Conservation (phyloP, 2,797 vertebrate species). For the Siniperca scherzeri region DNA sequence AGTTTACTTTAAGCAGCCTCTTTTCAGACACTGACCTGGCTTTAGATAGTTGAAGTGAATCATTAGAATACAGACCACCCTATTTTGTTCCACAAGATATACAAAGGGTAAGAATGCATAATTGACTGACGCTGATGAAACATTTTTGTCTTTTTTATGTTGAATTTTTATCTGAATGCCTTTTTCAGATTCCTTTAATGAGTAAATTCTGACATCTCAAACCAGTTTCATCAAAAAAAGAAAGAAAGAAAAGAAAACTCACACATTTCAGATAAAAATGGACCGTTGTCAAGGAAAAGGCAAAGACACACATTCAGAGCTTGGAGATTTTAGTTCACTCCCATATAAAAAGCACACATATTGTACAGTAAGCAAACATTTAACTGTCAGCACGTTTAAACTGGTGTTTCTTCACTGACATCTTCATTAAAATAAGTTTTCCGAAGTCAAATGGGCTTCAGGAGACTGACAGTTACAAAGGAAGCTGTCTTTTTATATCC, state of each 20-base stretch:
- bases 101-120: not conserved
- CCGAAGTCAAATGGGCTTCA: slow-evolving; percentile 39
- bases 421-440: slow-evolving; percentile 41
- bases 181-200: not conserved
- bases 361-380: slow-evolving; percentile 67
- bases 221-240: not conserved
- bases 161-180: not conserved
- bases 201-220: not conserved
- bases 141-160: not conserved
- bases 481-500: slow-evolving; percentile 42
- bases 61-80: not conserved
- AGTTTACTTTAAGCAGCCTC: not conserved
- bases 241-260: not conserved
- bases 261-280: not conserved
- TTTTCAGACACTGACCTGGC: not conserved
- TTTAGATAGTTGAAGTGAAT: not conserved
- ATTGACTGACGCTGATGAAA: not conserved
- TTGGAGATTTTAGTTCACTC: slow-evolving; percentile 60
- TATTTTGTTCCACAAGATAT: not conserved
- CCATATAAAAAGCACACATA: slow-evolving; percentile 70
- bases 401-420: slow-evolving; percentile 41
- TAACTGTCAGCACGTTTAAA: slow-evolving; percentile 50
- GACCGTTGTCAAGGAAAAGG: not conserved
- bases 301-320: slow-evolving; percentile 24
- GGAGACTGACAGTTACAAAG: slow-evolving; percentile 19